These are phyloP conservation scores for Centruroides vittatus DNA, from an alignment of 1,140 invertebrate genomes.

Conservation along the genomic window DNA sequence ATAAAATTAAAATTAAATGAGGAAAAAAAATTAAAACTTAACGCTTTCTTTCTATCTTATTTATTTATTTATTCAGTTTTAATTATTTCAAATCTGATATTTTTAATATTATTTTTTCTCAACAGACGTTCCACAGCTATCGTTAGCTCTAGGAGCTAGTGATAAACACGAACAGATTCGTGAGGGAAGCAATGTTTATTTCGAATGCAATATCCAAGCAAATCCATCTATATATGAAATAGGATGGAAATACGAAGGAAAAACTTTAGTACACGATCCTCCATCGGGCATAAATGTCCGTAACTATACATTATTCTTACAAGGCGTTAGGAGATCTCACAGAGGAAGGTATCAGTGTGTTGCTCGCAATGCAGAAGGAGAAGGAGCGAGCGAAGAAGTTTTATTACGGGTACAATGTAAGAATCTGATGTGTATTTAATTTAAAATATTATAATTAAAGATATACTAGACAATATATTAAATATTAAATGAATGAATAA, in stretches of 20 bases:
- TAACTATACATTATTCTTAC: conserved; percentile 44
- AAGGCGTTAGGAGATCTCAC: conserved; percentile 22
- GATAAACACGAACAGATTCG: conserved; percentile 62
- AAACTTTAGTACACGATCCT: conserved; percentile 10
- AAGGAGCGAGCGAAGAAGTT: conserved; percentile 67
- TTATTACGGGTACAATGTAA: conserved; percentile 56
- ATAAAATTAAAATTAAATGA: too few relatives aligned
- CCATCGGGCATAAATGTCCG: conserved; percentile 59
- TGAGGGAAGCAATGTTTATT: conserved; percentile 68
- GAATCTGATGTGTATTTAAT: neutral
- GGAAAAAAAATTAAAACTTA: too few relatives aligned
- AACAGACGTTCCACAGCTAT: conserved; percentile 66
- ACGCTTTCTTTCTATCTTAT: too few relatives aligned
- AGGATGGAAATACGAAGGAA: conserved; percentile 60
- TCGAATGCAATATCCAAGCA: conserved; percentile 73
- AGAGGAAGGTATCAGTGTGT: conserved; percentile 60
- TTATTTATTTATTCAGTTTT: neutral
- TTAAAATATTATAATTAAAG: too few relatives aligned
- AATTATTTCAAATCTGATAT: neutral
- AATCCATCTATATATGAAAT: conserved; percentile 69
- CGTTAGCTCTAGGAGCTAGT: conserved; percentile 63
- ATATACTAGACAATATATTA: too few relatives aligned
- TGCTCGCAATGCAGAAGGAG: conserved; percentile 73
- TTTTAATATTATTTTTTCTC: neutral
- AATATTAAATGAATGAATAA: too few relatives aligned